phyloP scores from a whole-genome alignment of 1,140 invertebrate genomes.

The Trichogramma pretiosum region DNA sequence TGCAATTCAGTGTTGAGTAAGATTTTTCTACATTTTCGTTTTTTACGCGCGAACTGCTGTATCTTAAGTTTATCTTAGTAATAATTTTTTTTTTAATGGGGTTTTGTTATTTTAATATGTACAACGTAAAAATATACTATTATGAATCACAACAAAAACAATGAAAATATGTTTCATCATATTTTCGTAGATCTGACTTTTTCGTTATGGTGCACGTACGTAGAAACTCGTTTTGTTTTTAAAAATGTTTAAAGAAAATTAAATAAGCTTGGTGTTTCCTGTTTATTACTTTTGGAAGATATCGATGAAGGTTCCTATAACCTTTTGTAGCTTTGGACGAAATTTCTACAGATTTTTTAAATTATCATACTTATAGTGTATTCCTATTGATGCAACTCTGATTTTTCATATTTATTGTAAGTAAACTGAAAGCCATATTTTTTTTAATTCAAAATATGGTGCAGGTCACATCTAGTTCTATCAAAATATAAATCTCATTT shows the following conservation, averaged over 20 bases:
- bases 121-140: slow-evolving; percentile 33
- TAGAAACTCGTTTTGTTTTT: no score
- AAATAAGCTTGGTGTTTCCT: slow-evolving; percentile 14
- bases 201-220: slow-evolving; percentile 5
- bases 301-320: slow-evolving; percentile 5
- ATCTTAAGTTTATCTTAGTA: slow-evolving; percentile 8
- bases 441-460: no score
- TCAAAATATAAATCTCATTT: no score
- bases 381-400: no score
- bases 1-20: slow-evolving; percentile 2
- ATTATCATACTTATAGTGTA: no score
- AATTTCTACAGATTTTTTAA: slow-evolving; percentile 7
- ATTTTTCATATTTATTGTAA: no score
- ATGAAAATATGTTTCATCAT: slow-evolving; percentile 18
- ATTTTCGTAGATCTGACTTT: not conserved
- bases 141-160: slow-evolving; percentile 27
- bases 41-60: no score
- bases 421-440: no score
- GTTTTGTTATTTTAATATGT: slow-evolving; percentile 27
- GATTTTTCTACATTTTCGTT: no score
- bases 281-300: slow-evolving; percentile 1
- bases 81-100: slow-evolving; percentile 19
- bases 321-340: slow-evolving; percentile 6
- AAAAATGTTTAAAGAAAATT: slow-evolving; percentile 7
- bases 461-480: no score